These are phyloP conservation scores for Adelphocoris suturalis DNA, from an alignment of 2,888 invertebrate species.

Conservation along the genomic window DNA sequence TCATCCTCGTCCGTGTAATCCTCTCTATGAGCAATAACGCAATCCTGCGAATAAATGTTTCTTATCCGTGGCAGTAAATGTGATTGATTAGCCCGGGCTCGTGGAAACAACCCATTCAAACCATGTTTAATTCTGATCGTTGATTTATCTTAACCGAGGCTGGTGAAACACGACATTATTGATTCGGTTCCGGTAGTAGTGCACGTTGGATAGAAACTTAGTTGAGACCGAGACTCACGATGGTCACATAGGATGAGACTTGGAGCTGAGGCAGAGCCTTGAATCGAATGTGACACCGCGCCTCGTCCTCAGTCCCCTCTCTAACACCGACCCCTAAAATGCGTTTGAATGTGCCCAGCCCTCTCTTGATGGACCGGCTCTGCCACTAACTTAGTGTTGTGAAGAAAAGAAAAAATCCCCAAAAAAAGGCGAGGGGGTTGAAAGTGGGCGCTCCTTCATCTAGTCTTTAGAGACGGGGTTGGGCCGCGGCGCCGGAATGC, in stretches of 20 bases:
- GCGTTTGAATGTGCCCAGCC: not conserved
- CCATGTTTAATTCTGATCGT: too few relatives aligned
- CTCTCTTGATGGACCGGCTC: constrained; percentile 15
- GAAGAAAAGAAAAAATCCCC: not conserved
- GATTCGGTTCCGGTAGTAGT: too few relatives aligned
- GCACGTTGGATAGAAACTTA: too few relatives aligned
- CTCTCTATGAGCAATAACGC: too few relatives aligned
- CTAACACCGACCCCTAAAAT: constrained; percentile 11
- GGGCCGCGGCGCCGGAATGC: constrained; percentile 24
- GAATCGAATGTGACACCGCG: not conserved
- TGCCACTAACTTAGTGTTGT: not conserved
- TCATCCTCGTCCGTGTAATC: too few relatives aligned
- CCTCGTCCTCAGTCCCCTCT: not conserved
- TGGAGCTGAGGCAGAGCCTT: not conserved
- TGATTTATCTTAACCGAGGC: too few relatives aligned
- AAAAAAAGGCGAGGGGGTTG: not conserved
- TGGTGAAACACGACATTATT: too few relatives aligned
- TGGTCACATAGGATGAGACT: not conserved
- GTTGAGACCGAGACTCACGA: not conserved
- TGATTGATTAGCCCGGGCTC: too few relatives aligned
- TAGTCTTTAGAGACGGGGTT: not conserved
- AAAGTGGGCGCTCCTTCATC: constrained; percentile 4
- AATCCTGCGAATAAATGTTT: too few relatives aligned
- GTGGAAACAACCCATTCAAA: too few relatives aligned
- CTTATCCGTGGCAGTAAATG: too few relatives aligned